A percentile compares a stretch with the other conserved stretches of the same genome.
Evolutionary conservation across 2,113 vertebrate species (phyloP).

Genomic region (Merops nubicus): DNA sequence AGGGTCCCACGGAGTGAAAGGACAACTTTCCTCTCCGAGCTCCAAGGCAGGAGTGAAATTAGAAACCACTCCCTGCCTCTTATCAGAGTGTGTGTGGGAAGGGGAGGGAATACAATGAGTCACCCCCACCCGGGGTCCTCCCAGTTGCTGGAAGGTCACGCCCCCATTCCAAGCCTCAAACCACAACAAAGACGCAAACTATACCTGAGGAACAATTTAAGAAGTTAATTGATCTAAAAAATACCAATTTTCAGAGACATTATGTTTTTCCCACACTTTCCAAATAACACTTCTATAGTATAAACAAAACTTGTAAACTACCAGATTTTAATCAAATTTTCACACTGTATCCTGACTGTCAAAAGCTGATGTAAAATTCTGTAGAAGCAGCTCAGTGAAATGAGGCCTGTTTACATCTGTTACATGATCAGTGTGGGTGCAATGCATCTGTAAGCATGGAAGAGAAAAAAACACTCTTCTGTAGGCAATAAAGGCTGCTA

Average conservation of each 20-base stretch:
- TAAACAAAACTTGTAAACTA: background rate
- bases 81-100: no score
- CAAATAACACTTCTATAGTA: background rate
- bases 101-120: no score
- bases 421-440: slow-evolving; percentile 25
- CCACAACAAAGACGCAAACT: background rate
- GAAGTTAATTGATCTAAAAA: background rate
- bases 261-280: background rate
- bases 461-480: background rate
- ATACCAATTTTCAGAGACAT: background rate
- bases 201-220: background rate
- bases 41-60: no score
- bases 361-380: background rate
- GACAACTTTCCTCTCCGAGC: no score
- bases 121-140: no score
- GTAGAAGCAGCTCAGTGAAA: background rate
- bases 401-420: slow-evolving; percentile 49
- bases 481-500: background rate
- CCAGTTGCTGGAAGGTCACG: no score
- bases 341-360: background rate
- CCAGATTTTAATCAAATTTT: background rate
- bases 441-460: background rate
- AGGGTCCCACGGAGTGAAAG: no score
- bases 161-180: no score
- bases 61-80: no score